Conservation (phyloP, 2,888 invertebrate species). For the Pterobdella sp. region DNA sequence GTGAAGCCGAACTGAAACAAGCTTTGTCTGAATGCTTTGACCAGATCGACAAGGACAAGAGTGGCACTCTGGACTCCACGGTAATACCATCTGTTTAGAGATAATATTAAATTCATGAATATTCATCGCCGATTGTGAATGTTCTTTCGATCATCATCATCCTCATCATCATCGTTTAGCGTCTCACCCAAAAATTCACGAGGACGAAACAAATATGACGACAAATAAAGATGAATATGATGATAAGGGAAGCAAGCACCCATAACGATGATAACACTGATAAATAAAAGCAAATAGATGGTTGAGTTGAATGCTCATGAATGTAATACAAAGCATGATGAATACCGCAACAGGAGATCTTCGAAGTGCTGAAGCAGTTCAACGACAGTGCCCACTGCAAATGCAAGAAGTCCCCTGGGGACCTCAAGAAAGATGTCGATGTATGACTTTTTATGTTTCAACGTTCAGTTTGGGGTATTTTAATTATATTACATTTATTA, state of each 20-base stretch:
- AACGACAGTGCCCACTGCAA: not conserved
- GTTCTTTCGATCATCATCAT: no score
- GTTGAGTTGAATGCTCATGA: not conserved
- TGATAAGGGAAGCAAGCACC: no score
- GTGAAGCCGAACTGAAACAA: conserved; percentile 15
- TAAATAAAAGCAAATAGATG: not conserved
- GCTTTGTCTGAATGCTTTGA: conserved; percentile 19
- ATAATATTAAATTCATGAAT: no score
- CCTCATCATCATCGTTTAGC: no score
- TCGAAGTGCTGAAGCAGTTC: conserved; percentile 13
- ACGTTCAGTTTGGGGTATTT: not conserved
- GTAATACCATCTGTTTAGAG: no score
- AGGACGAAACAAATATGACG: not conserved
- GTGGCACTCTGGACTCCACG: conserved; percentile 16
- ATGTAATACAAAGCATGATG: not conserved
- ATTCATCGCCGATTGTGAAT: no score
- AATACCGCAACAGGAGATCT: conserved; percentile 18
- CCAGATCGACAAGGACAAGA: conserved; percentile 18
- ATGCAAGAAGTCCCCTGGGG: not conserved
- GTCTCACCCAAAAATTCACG: no score
- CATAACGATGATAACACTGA: no score
- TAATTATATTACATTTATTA: no score
- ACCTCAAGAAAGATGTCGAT: not conserved
- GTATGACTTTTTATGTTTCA: not conserved
- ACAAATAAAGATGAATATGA: not conserved